Conservation (phyloP, 35 echinoderm and acorn worm species). For the Lytechinus variegatus region DNA sequence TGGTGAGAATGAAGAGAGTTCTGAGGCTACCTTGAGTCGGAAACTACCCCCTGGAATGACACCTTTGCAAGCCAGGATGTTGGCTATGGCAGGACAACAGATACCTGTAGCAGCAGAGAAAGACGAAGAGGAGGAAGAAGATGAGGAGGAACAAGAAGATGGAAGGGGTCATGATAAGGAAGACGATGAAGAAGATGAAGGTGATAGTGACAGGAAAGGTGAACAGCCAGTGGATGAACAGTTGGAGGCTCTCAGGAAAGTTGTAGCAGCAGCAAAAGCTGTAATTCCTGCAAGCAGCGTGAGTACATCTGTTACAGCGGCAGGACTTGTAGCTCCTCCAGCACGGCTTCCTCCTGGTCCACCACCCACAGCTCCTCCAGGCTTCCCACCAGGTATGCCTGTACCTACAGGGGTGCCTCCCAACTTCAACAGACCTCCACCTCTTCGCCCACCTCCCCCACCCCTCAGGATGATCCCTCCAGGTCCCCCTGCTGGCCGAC, state of each 20-base stretch:
- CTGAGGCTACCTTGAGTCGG: slow-evolving; percentile 46
- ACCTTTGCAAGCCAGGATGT: slow-evolving; percentile 90
- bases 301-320: background rate
- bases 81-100: slow-evolving; percentile 88
- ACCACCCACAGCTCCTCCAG: slow-evolving; percentile 71
- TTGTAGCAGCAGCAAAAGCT: background rate
- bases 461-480: slow-evolving; percentile 83
- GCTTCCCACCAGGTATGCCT: slow-evolving; percentile 74
- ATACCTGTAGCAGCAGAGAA: slow-evolving; percentile 47
- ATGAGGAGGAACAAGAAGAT: slow-evolving; percentile 63
- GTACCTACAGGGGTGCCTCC: slow-evolving; percentile 63
- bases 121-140: slow-evolving; percentile 74
- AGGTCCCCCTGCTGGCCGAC: slow-evolving; percentile 76
- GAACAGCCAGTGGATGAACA: slow-evolving; percentile 10
- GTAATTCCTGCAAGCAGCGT: background rate
- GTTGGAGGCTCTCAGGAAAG: background rate
- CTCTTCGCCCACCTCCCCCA: slow-evolving; percentile 71
- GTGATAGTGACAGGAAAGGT: slow-evolving; percentile 44
- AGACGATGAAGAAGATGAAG: slow-evolving; percentile 23
- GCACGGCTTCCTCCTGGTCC: slow-evolving; percentile 71
- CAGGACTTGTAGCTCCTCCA: slow-evolving; percentile 13
- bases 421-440: slow-evolving; percentile 79
- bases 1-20: slow-evolving; percentile 44
- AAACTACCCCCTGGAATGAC: slow-evolving; percentile 93
- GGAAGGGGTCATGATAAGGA: background rate